Base-by-base conservation (phyloP, 2,113 vertebrate genomes). In the Chascanopsetta lugubris region DNA sequence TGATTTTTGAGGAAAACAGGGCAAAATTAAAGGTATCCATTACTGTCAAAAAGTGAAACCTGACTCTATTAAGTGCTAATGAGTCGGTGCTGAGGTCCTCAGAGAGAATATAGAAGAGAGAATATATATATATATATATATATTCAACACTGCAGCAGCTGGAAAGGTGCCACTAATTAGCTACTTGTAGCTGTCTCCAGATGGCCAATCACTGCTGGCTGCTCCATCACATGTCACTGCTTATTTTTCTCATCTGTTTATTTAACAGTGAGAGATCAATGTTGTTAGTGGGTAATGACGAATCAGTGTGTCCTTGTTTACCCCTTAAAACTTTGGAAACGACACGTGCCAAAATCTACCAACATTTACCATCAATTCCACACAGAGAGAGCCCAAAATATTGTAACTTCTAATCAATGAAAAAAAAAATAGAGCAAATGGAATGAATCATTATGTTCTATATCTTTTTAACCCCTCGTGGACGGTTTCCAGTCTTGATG, bases 111-210 rank as follows among this genome's bases (percentile, higher is more conserved):
- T n/a, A n/a, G n/a, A n/a, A n/a, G n/a, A n/a, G n/a, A n/a, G n/a
- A n/a, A n/a, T n/a, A n/a, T n/a, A n/a, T n/a, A n/a, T n/a, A n/a
- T n/a, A n/a, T n/a, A n/a, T n/a, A n/a, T n/a, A 47, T 34, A 25
- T 57, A 25, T 29, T 75, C 25, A 9, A 26, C 49, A 13, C 30
- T 76, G 32, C 29, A 22, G 32, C 53, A 75, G 61, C 61, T 60
- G 26, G 61, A 80, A 72, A 67, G 17, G 20, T 57, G 24, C 29
- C n/a, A 25, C 42, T 80, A 83, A 89, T 89, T 77, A 72, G 34
- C 68, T 50, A 66, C 61, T 76, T 65, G 68, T 69, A 45, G 68
- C 59, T 63, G 29, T 67, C 76, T 74, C 68, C 68, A 84, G 63
- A 58, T 75, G 61, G 50, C 27, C 46, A 2, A 45, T 79, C 48